These are phyloP conservation scores for Nephrotoma flavescens DNA, from an alignment of 2,888 invertebrate genomes.

Conservation along the genomic window DNA sequence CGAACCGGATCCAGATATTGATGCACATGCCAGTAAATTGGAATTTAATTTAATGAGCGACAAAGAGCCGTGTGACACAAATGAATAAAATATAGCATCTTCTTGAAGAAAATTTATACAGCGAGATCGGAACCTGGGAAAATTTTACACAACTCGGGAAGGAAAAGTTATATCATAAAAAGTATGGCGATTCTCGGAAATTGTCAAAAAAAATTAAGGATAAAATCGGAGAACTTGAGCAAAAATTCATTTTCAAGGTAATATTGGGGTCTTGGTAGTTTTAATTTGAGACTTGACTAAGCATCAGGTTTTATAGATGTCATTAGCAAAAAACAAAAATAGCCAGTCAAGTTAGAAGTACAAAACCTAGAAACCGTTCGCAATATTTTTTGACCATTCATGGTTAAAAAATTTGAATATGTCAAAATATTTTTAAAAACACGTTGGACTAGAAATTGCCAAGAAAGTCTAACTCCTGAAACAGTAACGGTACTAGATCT, in stretches of 20 bases:
- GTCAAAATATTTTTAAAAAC: conserved; percentile 13
- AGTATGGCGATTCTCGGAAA: neutral
- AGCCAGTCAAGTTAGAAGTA: no score
- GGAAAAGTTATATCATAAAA: neutral
- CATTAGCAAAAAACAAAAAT: no score
- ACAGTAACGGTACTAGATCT: conserved; percentile 5
- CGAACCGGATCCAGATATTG: neutral
- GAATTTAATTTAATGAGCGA: neutral
- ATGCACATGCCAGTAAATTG: neutral
- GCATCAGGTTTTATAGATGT: no score
- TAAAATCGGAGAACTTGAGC: neutral
- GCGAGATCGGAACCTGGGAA: neutral
- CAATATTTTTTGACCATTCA: no score
- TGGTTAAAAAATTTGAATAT: neutral
- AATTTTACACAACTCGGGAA: neutral
- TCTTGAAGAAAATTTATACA: neutral
- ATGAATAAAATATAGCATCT: neutral
- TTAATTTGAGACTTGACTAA: no score
- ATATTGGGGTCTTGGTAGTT: no score
- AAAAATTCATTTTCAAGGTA: neutral
- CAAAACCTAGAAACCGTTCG: conserved; percentile 8
- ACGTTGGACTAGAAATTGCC: conserved; percentile 13
- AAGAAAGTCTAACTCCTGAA: conserved; percentile 8
- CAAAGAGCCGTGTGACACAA: neutral
- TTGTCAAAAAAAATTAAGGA: neutral